Evolutionary conservation across 92 coral and sea anemone species (phyloP).

Genomic region (Porites rus): DNA sequence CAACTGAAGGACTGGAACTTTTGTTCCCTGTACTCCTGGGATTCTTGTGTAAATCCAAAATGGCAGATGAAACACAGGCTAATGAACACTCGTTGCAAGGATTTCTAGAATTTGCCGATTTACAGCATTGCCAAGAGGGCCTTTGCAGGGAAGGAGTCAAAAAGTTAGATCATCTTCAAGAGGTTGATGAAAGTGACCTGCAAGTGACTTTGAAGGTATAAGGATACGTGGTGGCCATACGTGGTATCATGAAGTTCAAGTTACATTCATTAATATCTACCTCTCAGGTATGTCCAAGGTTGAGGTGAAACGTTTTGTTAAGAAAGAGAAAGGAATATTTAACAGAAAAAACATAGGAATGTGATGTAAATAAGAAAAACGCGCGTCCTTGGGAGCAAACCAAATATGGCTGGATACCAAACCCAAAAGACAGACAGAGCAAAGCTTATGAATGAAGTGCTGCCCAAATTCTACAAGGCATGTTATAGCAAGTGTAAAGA

Average conservation of each 20-base stretch:
- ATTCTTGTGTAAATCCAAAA: no score
- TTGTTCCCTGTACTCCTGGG: no score
- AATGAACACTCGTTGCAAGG: no score
- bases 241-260: background rate
- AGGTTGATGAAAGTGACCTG: no score
- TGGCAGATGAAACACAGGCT: no score
- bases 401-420: slow-evolving; percentile 69
- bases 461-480: slow-evolving; percentile 47
- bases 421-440: slow-evolving; percentile 44
- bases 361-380: slow-evolving; percentile 2
- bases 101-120: no score
- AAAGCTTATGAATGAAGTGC: slow-evolving; percentile 51
- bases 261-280: slow-evolving; percentile 6
- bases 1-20: no score
- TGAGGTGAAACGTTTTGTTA: slow-evolving; percentile 57
- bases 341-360: no score
- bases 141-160: background rate
- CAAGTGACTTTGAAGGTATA: no score
- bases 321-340: slow-evolving; percentile 13
- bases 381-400: slow-evolving; percentile 55
- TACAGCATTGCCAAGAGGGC: no score
- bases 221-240: no score
- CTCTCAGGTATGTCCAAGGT: slow-evolving; percentile 57
- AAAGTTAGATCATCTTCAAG: slow-evolving; percentile 29
- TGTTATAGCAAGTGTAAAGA: slow-evolving; percentile 36